Percentiles rank a stretch among this genome's conserved stretches.
phyloP scores from a whole-genome alignment of 64 coral and sea anemone genomes.

The Trachythela sp. region DNA sequence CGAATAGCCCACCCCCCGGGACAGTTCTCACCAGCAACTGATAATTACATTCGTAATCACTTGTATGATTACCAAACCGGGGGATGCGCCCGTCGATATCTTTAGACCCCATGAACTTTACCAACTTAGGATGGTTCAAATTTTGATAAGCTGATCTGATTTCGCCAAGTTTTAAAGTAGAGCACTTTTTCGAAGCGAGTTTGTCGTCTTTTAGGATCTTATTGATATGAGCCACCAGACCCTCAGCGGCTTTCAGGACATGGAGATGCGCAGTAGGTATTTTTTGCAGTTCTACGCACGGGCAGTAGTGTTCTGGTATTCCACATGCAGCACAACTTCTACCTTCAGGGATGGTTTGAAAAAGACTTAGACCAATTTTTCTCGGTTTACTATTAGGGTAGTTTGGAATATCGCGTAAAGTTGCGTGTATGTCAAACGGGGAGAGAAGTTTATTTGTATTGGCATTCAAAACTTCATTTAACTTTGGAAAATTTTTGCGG shows the following conservation, averaged over 20 bases:
- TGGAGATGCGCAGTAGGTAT: constrained; percentile 52
- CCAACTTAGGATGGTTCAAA: constrained; percentile 66
- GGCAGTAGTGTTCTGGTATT: constrained; percentile 84
- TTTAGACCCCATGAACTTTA: constrained; percentile 57
- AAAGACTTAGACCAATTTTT: constrained; percentile 55
- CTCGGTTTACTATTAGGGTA: constrained; percentile 54
- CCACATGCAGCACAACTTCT: constrained; percentile 66
- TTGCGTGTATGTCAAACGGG: constrained; percentile 81
- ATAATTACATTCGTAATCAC: constrained; percentile 67
- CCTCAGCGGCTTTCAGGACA: constrained; percentile 45
- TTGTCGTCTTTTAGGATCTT: constrained; percentile 45
- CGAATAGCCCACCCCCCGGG: constrained; percentile 75
- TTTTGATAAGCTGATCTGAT: constrained; percentile 69
- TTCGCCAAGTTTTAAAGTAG: constrained; percentile 52
- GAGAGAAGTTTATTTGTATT: constrained; percentile 71
- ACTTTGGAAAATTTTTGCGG: constrained; percentile 20
- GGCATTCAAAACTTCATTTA: constrained; percentile 41
- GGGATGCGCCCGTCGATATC: constrained; percentile 73
- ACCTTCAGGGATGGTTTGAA: constrained; percentile 48
- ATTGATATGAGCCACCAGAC: constrained; percentile 68
- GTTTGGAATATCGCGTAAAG: constrained; percentile 57
- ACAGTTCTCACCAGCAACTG: constrained; percentile 63
- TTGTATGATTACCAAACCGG: constrained; percentile 42
- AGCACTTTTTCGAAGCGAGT: constrained; percentile 47
- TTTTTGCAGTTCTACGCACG: constrained; percentile 62